Evolutionary conservation across 2,888 invertebrate species (phyloP), one percentile per base, ranked within the genome.

Genomic region (Drosophila antonietae): DNA sequence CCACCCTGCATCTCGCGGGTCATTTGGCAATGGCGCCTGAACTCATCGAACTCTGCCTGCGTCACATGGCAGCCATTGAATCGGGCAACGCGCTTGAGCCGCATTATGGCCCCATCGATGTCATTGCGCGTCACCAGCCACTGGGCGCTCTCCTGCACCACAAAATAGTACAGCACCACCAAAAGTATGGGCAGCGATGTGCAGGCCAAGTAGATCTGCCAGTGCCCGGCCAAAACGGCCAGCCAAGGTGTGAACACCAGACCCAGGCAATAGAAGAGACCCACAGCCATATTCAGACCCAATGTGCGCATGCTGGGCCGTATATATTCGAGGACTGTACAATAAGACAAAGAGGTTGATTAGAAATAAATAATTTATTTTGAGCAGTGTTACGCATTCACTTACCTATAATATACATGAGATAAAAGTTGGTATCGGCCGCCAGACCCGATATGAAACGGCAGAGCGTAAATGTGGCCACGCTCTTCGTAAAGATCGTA

Each of bases 361-460:
- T 3, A 51, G 46, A n/a, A n/a, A 49, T 73, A 20, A 55, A 18
- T 31, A 31, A 10, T 35, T 49, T 18, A 15, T 33, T n/a, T 7
- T n/a, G 10, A 3, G 6, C 2, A 10, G 15, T 7, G 33, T 3
- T 9, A 2, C 8, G 23, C 14, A 14, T 3, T 0, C 15, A 66
- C 91, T 92, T 88, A 94, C 95, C 94, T 77, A 95, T 93, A 69
- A 95, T 95, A 78, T 95, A 95, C 94, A 95, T 94, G 93, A 95
- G 94, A 69, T 94, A 94, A 83, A 94, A 95, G 88, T 94, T 95
- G 18, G 94, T 93, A 86, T 95, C 95, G 52, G 94, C 94, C 6
- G 94, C 95, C 79, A 94, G 90, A 28, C 95, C 95, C 14, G 95
- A 94, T 49, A 95, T 85, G 83, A 95, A 94, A 69, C 95, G 92